Base-by-base conservation (phyloP, 1,140 invertebrate genomes). In the Drosophila sp. region DNA sequence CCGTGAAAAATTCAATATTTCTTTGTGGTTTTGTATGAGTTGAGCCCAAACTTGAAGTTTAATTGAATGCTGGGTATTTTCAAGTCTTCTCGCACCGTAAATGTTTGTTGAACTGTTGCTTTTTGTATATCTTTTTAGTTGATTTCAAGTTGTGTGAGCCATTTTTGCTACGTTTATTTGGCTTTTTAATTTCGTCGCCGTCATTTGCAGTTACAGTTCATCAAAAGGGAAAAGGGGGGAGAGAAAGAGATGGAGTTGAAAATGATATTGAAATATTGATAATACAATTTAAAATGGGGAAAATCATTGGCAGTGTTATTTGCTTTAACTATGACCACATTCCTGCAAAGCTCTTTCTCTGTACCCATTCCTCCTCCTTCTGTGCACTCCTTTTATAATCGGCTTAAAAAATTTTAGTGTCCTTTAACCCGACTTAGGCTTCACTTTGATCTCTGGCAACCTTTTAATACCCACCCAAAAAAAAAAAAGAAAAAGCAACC, bases 161-260 rank as follows among this genome's bases (percentile, higher is more conserved):
- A 40, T 38, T 56, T 70, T 38, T 38, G 10, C 10, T 38, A 38
- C 32, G 41, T 38, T 27, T 56, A 47, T 23, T 62, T 72, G 71
- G 57, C 63, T 60, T 61, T 73, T 74, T 74, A 75, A 75, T 75
- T 75, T 35, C n/a, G 25, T 74, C 11, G 5, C 2, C 40, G 35
- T 72, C 58, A 40, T 72, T 72, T 72, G 54, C 68, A 56, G 69
- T 27, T 72, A 30, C 62, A 55, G 79, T 66, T 82, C 75, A 32
- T 64, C 75, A 58, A 66, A 83, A 63, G 64, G 17, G 7, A 54
- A 44, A 44, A 27, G 27, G 1, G 27, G 1, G 4, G 7, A 8
- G 25, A 33, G 62, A 38, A 38, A 7, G 64, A 1, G 54, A 1
- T 7, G 4, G 10, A 8, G 11, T 38, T 33, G 33, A 65, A 64